A percentile compares a stretch with the other conserved stretches of the same genome.
Evolutionary conservation across 53 echinoderm and acorn worm genomes (phyloP).

Genomic region (Echinarachnius parma): DNA sequence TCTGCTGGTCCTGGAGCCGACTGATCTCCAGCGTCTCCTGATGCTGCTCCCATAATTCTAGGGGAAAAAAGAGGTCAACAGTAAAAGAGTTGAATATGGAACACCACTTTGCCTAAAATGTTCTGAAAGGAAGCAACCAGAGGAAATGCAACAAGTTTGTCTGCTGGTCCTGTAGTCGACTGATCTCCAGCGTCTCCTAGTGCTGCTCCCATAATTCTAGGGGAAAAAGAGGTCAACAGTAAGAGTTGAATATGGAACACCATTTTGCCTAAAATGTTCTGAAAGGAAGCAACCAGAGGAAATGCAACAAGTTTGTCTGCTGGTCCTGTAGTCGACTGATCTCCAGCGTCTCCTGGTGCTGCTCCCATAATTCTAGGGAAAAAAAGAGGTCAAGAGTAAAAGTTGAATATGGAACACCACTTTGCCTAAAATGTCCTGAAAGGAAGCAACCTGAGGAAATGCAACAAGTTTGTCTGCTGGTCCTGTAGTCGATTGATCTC

Average conservation of each 20-base stretch:
- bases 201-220: conserved; percentile 85
- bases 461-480: too few species aligned
- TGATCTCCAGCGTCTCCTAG: conserved; percentile 78
- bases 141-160: neutral
- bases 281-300: conserved; percentile 23
- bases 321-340: conserved; percentile 79
- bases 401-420: too few species aligned
- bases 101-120: too few species aligned
- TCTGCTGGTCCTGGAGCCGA: conserved; percentile 83
- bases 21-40: conserved; percentile 79
- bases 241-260: too few species aligned
- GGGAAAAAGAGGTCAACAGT: too few species aligned
- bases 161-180: conserved; percentile 79
- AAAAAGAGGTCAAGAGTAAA: neutral
- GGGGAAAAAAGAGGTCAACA: too few species aligned
- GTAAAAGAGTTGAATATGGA: too few species aligned
- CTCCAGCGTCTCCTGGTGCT: conserved; percentile 78
- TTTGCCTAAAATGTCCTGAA: too few species aligned
- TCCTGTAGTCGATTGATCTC: conserved; percentile 80
- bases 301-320: conserved; percentile 32
- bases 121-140: conserved; percentile 35
- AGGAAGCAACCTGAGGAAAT: too few species aligned
- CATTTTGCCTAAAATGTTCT: too few species aligned
- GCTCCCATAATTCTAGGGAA: conserved; percentile 87
- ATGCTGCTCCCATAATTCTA: conserved; percentile 82